These are phyloP conservation scores for Conus ventricosus DNA, from an alignment of 1,140 invertebrate genomes.

Conservation along the genomic window DNA sequence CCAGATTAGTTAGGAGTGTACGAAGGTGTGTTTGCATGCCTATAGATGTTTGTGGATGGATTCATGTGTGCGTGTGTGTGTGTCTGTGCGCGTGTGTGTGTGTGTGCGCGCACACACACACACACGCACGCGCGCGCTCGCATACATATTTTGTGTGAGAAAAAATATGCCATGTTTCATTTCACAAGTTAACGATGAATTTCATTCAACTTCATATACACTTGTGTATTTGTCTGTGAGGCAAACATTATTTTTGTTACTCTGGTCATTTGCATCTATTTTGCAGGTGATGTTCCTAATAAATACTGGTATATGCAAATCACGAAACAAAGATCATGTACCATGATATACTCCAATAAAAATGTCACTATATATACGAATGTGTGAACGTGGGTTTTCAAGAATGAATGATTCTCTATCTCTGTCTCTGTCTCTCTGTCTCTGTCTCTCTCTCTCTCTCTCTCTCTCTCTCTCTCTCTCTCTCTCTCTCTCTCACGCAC, in stretches of 20 bases:
- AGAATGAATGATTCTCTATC: neutral
- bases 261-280: slow-evolving; percentile 7
- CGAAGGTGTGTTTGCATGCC: no score
- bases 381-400: neutral
- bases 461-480: neutral
- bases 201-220: no score
- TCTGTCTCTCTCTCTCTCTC: neutral
- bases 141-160: neutral
- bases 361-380: neutral
- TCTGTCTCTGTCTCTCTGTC: neutral
- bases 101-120: no score
- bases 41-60: no score
- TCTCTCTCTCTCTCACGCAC: neutral
- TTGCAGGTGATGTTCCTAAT: neutral
- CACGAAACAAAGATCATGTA: neutral
- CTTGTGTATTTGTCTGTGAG: neutral
- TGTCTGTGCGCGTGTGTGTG: neutral
- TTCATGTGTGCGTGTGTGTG: slow-evolving; percentile 8
- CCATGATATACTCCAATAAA: neutral
- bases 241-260: neutral
- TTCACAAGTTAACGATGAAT: neutral
- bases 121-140: no score
- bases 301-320: neutral
- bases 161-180: neutral
- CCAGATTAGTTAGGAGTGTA: no score